Evolutionary conservation across 1,140 invertebrate species (phyloP).

Genomic region (Macrocentrus cingulum): DNA sequence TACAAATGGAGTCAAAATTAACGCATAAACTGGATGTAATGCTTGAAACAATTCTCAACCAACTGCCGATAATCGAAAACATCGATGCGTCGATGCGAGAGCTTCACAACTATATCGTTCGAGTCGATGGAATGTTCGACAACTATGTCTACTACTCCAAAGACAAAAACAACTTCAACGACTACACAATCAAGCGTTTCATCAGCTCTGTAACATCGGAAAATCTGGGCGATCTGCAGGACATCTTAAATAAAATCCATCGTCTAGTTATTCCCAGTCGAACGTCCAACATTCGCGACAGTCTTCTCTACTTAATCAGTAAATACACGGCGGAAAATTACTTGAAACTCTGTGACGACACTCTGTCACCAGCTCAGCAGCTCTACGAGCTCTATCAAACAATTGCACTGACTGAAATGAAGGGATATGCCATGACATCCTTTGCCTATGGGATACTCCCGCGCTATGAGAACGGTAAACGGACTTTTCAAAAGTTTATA

Average conservation of each 20-base stretch:
- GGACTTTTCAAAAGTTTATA: no score
- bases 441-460: not conserved
- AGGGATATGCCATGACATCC: constrained; percentile 1
- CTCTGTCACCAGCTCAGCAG: not conserved
- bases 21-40: constrained; percentile 2
- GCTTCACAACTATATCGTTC: constrained; percentile 2
- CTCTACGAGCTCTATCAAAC: constrained; percentile 1
- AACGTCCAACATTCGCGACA: constrained; percentile 2
- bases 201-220: not conserved
- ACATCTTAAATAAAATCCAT: not conserved
- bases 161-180: not conserved
- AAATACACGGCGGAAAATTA: not conserved
- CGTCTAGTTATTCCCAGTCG: not conserved
- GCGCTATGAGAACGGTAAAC: not conserved
- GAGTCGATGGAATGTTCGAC: not conserved
- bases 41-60: not conserved
- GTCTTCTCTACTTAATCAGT: not conserved
- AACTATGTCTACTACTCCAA: constrained; percentile 6
- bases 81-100: not conserved
- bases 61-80: not conserved
- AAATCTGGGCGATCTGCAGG: not conserved
- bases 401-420: constrained; percentile 3
- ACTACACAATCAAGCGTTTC: not conserved
- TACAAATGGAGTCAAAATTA: not conserved
- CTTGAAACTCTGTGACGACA: not conserved